Evolutionary conservation across 2,888 invertebrate genomes (phyloP), one percentile per base, ranked within the genome.

Genomic region (Protophormia terraenovae): DNA sequence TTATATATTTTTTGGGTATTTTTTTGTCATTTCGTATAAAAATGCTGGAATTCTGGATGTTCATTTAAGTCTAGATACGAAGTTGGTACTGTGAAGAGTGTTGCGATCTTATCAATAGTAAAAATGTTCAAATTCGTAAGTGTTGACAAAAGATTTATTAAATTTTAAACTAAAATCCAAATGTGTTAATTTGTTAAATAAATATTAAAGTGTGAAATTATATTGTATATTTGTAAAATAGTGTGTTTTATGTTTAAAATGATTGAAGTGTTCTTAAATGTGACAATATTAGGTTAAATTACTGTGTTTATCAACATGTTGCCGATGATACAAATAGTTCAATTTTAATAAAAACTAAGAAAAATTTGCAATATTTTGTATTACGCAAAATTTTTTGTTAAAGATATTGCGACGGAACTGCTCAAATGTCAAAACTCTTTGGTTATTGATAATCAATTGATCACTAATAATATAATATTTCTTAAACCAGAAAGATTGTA

Each of bases 111-210:
- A 35, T 29, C 10, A 53, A 60, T 10, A 81, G 24, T 6, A 64
- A 87, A 87, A 77, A 91, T 91, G 91, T 87, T 90, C 50, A 90
- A 89, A 87, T 87, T 88, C 53, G 87, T 89, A 79, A 89, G 89
- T 88, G 62, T 27, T 14, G 2, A 38, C 62, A 10, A n/a, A 27
- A 73, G 2, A n/a, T 32, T 22, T 6, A n/a, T 22, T 35, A 32
- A 2, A 38, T 2, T 53, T 38, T 41, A 55, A 4, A 55, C 19
- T n/a, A 12, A 27, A 71, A 58, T 7, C n/a, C 8, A 58, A 58
- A 8, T 29, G 60, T 41, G 38, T 24, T 58, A 24, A 71, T 38
- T 14, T 1, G 6, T 32, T 69, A 53, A 71, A 71, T 16, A 50
- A 55, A 32, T 53, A 29, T 58, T 24, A 45, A 64, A n/a, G 45